A percentile compares a stretch with the other conserved stretches of the same genome.
Conservation (phyloP, 53 echinoderm and acorn worm species). For the Henricia sp. region DNA sequence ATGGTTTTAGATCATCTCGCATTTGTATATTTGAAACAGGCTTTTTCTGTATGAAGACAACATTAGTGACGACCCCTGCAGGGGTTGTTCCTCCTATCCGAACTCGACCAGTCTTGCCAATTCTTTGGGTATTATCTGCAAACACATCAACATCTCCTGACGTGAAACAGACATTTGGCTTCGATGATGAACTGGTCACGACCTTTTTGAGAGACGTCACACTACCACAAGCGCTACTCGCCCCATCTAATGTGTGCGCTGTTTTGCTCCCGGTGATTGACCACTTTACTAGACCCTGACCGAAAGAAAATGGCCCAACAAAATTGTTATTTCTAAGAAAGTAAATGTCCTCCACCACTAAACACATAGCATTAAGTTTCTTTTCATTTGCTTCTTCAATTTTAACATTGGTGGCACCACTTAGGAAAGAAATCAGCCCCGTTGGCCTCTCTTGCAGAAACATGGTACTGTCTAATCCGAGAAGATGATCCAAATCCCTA, state of each 20-base stretch:
- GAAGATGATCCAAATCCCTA: not conserved
- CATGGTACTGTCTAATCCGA: not conserved
- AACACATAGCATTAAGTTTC: not conserved
- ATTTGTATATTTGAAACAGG: not conserved
- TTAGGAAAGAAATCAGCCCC: not conserved
- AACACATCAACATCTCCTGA: slow-evolving; percentile 12
- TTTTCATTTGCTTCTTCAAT: not conserved
- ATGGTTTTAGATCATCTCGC: not conserved
- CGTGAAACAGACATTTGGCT: slow-evolving; percentile 1
- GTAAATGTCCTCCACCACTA: not conserved
- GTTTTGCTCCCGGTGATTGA: not conserved
- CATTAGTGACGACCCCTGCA: too few species aligned
- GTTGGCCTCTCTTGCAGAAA: not conserved
- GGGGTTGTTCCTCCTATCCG: not conserved
- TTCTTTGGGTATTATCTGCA: not conserved
- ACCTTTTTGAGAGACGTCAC: slow-evolving; percentile 1
- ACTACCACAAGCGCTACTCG: slow-evolving; percentile 6
- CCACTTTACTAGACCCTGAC: slow-evolving; percentile 4
- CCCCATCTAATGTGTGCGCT: not conserved
- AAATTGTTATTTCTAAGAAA: not conserved
- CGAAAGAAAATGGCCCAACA: slow-evolving; percentile 9
- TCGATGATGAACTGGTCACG: not conserved
- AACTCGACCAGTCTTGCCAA: too few species aligned
- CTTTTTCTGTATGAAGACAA: not conserved
- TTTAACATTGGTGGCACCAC: not conserved